Evolutionary conservation across 92 coral and sea anemone species (phyloP).

Genomic region (Epizoanthus scotinus): DNA sequence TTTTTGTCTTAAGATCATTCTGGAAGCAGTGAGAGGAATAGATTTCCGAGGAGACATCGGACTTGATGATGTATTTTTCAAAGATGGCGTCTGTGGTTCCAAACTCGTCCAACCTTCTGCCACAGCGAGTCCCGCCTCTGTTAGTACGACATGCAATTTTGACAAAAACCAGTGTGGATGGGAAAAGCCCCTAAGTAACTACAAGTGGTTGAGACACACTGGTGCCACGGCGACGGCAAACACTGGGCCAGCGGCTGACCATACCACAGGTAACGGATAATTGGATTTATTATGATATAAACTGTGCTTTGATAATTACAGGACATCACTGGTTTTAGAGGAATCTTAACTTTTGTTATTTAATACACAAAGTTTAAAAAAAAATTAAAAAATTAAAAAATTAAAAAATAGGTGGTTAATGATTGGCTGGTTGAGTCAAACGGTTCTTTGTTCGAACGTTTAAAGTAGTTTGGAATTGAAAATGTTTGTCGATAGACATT

Average conservation of each 20-base stretch:
- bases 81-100: neutral
- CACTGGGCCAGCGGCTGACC: conserved; percentile 74
- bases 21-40: conserved; percentile 53
- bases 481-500: too few species aligned
- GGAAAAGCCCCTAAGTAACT: neutral
- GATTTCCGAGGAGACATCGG: conserved; percentile 53
- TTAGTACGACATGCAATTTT: conserved; percentile 14
- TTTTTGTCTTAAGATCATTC: conserved; percentile 39
- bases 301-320: too few species aligned
- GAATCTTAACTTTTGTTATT: too few species aligned
- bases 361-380: too few species aligned
- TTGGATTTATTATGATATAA: too few species aligned
- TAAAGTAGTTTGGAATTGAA: too few species aligned
- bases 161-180: conserved; percentile 33
- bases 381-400: too few species aligned
- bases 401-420: too few species aligned
- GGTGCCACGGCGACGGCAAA: conserved; percentile 53
- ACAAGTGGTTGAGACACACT: conserved; percentile 56
- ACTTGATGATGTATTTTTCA: conserved; percentile 55
- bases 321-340: too few species aligned
- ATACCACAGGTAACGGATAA: conserved; percentile 52
- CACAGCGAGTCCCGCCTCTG: neutral
- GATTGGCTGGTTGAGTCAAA: too few species aligned
- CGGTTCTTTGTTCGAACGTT: too few species aligned
- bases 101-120: neutral